phyloP scores from a whole-genome alignment of 2,888 invertebrate genomes.

The Aphrophora alni region DNA sequence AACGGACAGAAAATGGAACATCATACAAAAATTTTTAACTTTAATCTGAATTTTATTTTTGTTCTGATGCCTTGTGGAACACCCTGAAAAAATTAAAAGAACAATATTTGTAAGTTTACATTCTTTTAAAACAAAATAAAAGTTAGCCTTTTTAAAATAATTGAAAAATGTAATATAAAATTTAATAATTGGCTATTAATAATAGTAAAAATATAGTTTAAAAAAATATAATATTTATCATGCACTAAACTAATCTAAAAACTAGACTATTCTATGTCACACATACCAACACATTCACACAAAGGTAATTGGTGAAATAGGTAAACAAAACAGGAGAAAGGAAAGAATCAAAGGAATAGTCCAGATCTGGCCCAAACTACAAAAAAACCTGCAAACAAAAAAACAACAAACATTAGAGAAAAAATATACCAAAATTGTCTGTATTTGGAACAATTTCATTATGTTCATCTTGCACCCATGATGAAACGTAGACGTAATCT shows the following conservation, averaged over 20 bases:
- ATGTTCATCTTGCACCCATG: slow-evolving; percentile 84
- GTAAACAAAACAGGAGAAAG: background rate
- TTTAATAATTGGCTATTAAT: no score
- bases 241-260: background rate
- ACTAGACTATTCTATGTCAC: background rate
- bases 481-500: slow-evolving; percentile 84
- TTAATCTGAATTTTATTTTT: no score
- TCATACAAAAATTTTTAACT: no score
- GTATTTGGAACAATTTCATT: slow-evolving; percentile 59
- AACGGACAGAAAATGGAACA: no score
- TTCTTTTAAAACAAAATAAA: no score
- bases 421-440: slow-evolving; percentile 57
- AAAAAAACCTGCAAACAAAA: slow-evolving; percentile 22
- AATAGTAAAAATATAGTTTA: no score
- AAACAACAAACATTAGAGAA: slow-evolving; percentile 21
- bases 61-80: no score
- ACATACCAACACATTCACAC: slow-evolving; percentile 36
- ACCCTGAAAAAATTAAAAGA: no score
- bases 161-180: no score
- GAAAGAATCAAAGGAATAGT: background rate
- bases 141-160: no score
- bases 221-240: no score
- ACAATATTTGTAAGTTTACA: no score
- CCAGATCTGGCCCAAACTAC: slow-evolving; percentile 35
- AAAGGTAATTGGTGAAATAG: slow-evolving; percentile 16